Evolutionary conservation across 2,113 vertebrate species (phyloP), one percentile per base, ranked within the genome.

Genomic region (Pelecanus crispus): DNA sequence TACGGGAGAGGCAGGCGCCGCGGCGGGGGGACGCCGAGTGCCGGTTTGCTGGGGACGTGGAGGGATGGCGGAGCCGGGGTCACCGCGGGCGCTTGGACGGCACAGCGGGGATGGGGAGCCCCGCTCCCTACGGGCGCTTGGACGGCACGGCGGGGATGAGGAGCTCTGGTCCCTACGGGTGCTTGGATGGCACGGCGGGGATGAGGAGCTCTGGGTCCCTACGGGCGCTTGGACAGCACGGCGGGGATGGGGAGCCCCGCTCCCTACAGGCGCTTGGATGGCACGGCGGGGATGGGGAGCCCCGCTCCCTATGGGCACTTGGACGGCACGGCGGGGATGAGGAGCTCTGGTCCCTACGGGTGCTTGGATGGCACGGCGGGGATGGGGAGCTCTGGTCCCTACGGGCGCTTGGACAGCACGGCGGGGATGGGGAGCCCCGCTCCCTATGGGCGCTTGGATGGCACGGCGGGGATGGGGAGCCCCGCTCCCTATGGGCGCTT

Each of bases 221-320:
- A 2, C 10, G 74, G 34, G 47, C 1, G 8, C 10, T n/a, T n/a
- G n/a, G n/a, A n/a, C n/a, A n/a, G n/a, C n/a, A n/a, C 9, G 0
- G 45, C 10, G 50, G n/a, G 47, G 49, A 34, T 9, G 18, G 17
- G 55, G 55, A 9, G 19, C 36, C 56, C 19, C 2, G 0, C 6
- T 49, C 18, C 53, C 7, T 0, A 2, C 10, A 66, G 34, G 47
- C 1, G 8, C 10, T n/a, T n/a, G n/a, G n/a, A n/a, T n/a, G n/a
- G n/a, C n/a, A n/a, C 9, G 0, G 45, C 10, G 50, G n/a, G 47
- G 49, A 34, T 9, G 18, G 17, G 55, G 55, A 9, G 19, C 36
- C 56, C 19, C 2, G 0, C 6, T 49, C 18, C 53, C 7, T 0
- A 2, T 12, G 74, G 34, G 47, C 1, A n/a, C n/a, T n/a, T n/a